Base-by-base conservation (phyloP, 1,140 invertebrate genomes). In the Diorhabda carinulata region DNA sequence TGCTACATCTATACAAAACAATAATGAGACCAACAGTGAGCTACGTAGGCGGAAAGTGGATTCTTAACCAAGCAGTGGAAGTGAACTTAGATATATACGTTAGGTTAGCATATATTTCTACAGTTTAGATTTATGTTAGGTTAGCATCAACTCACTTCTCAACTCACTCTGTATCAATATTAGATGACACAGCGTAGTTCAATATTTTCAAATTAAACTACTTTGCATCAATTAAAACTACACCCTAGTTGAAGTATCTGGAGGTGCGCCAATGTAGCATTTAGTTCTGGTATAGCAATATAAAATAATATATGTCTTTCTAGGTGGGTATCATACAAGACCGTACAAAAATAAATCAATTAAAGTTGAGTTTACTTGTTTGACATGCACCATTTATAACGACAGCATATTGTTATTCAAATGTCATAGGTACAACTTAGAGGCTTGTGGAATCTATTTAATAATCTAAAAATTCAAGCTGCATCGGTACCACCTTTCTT, bases 341-440 rank as follows among this genome's bases (percentile, higher is more conserved):
- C 47, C 47, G 47, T 52, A 52, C 47, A 52, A 52, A 25, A 52
- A n/a, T 52, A 52, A 52, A 52, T 52, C 47, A 52, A 52, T 52
- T 52, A 52, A 52, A 52, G 47, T 52, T 52, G 47, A 52, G 6
- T 52, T 52, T 52, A 52, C 47, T 52, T 52, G 47, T 52, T 52
- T 52, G 47, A 52, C 47, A 52, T 52, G 47, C 47, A 52, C 47
- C 47, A 52, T 52, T 52, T 52, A 52, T 52, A 52, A 52, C 47
- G n/a, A 52, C 47, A 52, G 47, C 47, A 52, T 52, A 52, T 52
- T 52, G 47, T 52, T 52, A 52, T 52, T 52, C 47, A 52, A 52
- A 52, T 52, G 47, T 52, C 47, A 52, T 52, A 52, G 6, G 47
- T 52, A 52, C 47, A n/a, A 52, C 47, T 52, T 52, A 52, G n/a